Evolutionary conservation across 1,140 invertebrate species (phyloP), one percentile per base, ranked within the genome.

Genomic region (Drosophila repleta): DNA sequence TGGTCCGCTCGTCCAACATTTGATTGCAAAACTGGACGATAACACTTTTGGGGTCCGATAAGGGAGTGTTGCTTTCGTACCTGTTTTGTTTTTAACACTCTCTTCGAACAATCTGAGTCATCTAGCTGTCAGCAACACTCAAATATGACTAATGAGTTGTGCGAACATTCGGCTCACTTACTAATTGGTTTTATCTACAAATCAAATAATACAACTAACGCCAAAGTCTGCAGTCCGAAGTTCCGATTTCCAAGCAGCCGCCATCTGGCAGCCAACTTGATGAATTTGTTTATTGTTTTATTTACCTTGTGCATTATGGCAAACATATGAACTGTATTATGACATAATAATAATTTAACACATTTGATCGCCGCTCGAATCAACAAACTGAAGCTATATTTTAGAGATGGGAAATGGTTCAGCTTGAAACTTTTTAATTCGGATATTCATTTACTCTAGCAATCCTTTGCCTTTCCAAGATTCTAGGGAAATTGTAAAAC

Each of bases 251-350:
- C 39, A 35, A 29, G 49, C 73, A 72, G n/a, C n/a, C n/a, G n/a
- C n/a, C 73, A 75, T 75, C 73, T 72, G 68, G 60, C 62, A 35
- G n/a, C 15, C 4, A 29, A 32, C 39, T 29, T 57, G 11, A 43
- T 29, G 15, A 43, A 57, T 58, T 65, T 71, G 35, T 57, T 71
- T 71, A 71, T 57, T 65, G n/a, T 71, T 71, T 57, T 57, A 55
- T 57, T 43, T 43, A 56, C n/a, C 35, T 10, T 24, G 4, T 57
- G 37, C 24, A 17, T 7, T 32, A 45, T 56, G 18, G 67, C 18
- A 17, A 57, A 41, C 55, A 61, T 24, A 49, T 66, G 56, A 46
- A 39, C 32, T 35, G 21, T 13, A 51, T 67, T 56, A 60, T 51
- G 70, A 52, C 39, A 41, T 35, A 41, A 39, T 46, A 29, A 41